These are phyloP conservation scores for Leptinotarsa texana DNA, from an alignment of 1,140 invertebrate species.

Conservation along the genomic window DNA sequence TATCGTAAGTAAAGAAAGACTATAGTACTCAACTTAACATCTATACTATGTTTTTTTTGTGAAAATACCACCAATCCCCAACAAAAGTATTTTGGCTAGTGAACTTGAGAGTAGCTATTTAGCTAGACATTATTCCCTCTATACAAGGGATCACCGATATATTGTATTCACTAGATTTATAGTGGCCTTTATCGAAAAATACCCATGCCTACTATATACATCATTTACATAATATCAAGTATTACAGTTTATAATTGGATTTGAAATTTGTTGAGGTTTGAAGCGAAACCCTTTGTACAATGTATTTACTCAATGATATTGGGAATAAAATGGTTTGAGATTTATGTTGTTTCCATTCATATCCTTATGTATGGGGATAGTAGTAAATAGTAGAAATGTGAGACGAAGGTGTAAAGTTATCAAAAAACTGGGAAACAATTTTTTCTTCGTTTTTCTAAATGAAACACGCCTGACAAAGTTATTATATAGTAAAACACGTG, in stretches of 20 bases:
- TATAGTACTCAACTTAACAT: no score
- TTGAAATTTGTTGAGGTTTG: constrained; percentile 19
- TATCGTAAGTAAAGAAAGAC: no score
- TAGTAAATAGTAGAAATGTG: background rate
- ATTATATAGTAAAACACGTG: background rate
- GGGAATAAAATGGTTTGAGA: constrained; percentile 35
- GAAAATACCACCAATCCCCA: background rate
- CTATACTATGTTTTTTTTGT: background rate
- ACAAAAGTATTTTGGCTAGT: constrained; percentile 41
- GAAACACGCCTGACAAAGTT: background rate
- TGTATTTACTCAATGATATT: constrained; percentile 33
- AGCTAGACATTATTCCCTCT: constrained; percentile 43
- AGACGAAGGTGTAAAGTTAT: background rate
- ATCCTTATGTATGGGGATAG: background rate
- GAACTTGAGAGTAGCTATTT: constrained; percentile 44
- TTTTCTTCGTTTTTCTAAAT: no score
- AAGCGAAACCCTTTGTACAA: constrained; percentile 33
- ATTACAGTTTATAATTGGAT: constrained; percentile 20
- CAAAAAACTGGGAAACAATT: background rate
- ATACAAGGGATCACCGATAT: constrained; percentile 44
- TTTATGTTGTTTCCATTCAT: background rate
- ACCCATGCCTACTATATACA: constrained; percentile 34
- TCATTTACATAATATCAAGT: constrained; percentile 20
- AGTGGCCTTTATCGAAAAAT: constrained; percentile 43
- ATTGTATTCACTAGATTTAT: constrained; percentile 39